phyloP scores from a whole-genome alignment of 2,797 vertebrate species.

The Pitangus sulphuratus region DNA sequence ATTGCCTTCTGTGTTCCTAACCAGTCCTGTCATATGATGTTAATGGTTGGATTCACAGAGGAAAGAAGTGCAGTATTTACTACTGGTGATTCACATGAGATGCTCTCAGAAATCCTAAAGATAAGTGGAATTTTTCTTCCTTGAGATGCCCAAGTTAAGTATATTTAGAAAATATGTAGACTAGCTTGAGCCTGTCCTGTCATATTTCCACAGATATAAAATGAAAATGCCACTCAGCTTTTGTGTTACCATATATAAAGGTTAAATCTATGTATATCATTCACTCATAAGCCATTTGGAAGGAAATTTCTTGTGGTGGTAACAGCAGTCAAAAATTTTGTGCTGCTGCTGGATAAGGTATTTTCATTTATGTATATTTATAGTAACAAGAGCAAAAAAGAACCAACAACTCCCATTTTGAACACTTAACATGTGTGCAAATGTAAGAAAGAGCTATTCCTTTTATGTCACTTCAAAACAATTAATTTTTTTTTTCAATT shows the following conservation, averaged over 20 bases:
- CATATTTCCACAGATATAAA: not conserved
- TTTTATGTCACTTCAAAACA: not conserved
- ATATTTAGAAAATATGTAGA: conserved; percentile 9
- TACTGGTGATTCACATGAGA: not conserved
- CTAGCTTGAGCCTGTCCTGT: not conserved
- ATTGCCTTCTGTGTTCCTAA: not conserved
- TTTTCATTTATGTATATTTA: not conserved
- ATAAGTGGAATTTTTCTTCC: not conserved
- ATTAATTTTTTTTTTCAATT: not conserved
- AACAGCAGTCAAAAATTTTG: not conserved
- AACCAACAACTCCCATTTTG: not conserved
- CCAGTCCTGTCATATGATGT: not conserved
- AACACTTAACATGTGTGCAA: not conserved
- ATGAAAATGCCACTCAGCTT: conserved; percentile 14
- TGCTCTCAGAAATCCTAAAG: not conserved
- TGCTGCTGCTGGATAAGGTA: not conserved
- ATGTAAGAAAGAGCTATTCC: not conserved
- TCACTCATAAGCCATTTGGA: not conserved
- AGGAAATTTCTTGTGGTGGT: not conserved
- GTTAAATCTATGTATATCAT: not conserved
- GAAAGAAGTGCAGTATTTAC: not conserved
- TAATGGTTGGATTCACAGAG: not conserved
- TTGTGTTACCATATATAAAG: not conserved
- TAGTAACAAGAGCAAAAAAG: not conserved
- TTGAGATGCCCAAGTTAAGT: not conserved